Evolutionary conservation across 2,888 invertebrate genomes (phyloP), one percentile per base, ranked within the genome.

Genomic region (Luperina testacea): DNA sequence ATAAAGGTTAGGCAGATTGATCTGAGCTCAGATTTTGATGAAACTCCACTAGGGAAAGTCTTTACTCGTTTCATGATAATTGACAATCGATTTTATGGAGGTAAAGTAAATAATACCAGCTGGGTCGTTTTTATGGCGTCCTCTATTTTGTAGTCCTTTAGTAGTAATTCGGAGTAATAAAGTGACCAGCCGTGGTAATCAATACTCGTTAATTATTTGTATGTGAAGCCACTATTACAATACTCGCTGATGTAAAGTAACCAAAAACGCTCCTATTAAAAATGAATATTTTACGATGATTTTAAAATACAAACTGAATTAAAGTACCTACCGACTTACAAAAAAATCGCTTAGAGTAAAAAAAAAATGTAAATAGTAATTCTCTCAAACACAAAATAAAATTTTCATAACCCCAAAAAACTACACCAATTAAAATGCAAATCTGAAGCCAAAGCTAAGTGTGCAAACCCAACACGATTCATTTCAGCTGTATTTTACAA

Each of bases 401-500:
- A 81, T 69, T 69, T 81, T 65, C 75, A 83, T 72, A 76, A 83
- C 69, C 65, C 57, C 83, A 61, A 74, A 82, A 87, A 88, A 87
- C 80, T 81, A 86, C 80, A 57, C 63, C 72, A 86, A 86, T 88
- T 84, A 86, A 86, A 78, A 88, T 88, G 78, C 75, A 86, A 71
- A 81, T 80, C 76, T 38, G 59, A 64, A 77, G 53, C 61, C 72
- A 63, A 68, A 77, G 78, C 81, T 81, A 80, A 87, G 77, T 76
- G 77, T 72, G 63, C 80, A 78, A 77, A 80, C 80, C 82, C 78
- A 48, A 80, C 80, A 80, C 80, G 88, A 86, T 83, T 87, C 86
- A 85, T 87, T 85, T 85, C 86, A 80, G 84, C 77, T 83, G 80
- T 86, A 86, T 83, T 86, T 86, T 80, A 83, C 86, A 78, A 78